Evolutionary conservation across 2,888 invertebrate species (phyloP).

Genomic region (Cinara cedri): DNA sequence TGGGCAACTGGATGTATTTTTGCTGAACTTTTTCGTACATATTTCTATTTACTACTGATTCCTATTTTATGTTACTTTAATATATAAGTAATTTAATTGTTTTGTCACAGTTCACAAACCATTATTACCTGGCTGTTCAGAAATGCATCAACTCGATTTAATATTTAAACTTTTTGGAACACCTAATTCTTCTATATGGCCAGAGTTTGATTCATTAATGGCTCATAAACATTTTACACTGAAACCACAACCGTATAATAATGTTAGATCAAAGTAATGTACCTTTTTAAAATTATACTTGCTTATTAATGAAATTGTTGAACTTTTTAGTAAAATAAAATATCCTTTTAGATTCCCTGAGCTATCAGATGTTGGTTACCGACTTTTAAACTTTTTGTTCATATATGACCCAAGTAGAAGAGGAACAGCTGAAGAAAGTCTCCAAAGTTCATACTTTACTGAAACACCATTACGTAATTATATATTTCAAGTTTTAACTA

Average conservation of each 20-base stretch:
- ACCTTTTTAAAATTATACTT: neutral
- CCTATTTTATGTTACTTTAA: neutral
- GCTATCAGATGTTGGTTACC: conserved; percentile 86
- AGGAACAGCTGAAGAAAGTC: conserved; percentile 92
- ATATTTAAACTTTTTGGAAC: conserved; percentile 94
- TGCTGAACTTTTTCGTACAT: conserved; percentile 82
- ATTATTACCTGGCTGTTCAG: conserved; percentile 87
- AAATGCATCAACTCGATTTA: conserved; percentile 90
- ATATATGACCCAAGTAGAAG: conserved; percentile 97
- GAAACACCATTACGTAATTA: conserved; percentile 90
- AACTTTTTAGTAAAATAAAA: neutral
- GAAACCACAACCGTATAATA: conserved; percentile 92
- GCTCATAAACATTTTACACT: conserved; percentile 88
- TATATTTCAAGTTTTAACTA: conserved; percentile 20
- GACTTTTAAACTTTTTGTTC: conserved; percentile 90
- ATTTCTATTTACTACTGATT: conserved; percentile 62
- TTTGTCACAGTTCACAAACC: conserved; percentile 74
- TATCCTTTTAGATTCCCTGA: conserved; percentile 74
- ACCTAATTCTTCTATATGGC: conserved; percentile 94
- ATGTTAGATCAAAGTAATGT: conserved; percentile 75
- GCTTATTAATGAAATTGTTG: neutral
- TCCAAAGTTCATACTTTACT: conserved; percentile 94
- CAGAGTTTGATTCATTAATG: conserved; percentile 85
- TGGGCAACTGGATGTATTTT: conserved; percentile 95
- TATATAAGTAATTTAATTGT: neutral